phyloP scores from a whole-genome alignment of 2,888 invertebrate genomes.

The Acleris emargana region DNA sequence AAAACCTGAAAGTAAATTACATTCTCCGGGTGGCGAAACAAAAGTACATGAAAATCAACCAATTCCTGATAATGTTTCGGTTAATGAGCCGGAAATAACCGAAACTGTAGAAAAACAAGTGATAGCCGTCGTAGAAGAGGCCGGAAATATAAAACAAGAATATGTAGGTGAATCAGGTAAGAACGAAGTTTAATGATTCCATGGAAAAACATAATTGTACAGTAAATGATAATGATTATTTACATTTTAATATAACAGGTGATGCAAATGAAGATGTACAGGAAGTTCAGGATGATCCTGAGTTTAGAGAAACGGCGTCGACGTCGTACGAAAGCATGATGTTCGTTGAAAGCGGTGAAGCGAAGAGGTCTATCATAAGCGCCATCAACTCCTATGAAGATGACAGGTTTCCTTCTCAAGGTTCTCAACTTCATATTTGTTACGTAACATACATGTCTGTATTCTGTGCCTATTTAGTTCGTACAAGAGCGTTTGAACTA shows the following conservation, averaged over 20 bases:
- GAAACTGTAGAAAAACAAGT: background rate
- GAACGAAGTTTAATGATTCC: background rate
- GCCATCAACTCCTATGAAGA: slow-evolving; percentile 72
- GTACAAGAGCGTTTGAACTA: no score
- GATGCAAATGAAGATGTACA: slow-evolving; percentile 2
- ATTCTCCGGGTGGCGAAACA: background rate
- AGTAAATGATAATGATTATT: background rate
- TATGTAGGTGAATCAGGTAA: slow-evolving; percentile 9
- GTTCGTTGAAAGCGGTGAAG: slow-evolving; percentile 52
- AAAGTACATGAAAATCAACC: background rate
- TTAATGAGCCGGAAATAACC: background rate
- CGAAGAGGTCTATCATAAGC: slow-evolving; percentile 64
- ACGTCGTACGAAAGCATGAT: slow-evolving; percentile 47
- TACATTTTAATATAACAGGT: background rate
- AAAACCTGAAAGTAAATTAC: background rate
- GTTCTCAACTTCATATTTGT: slow-evolving; percentile 45
- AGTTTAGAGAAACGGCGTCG: slow-evolving; percentile 23
- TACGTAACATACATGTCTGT: background rate
- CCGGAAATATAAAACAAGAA: slow-evolving; percentile 1
- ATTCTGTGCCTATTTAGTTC: no score
- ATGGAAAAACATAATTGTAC: no score
- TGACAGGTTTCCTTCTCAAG: slow-evolving; percentile 73
- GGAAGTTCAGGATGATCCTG: background rate
- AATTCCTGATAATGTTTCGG: background rate
- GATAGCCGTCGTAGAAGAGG: background rate